phyloP scores from a whole-genome alignment of 2,113 vertebrate genomes.

The Penelope pileata region DNA sequence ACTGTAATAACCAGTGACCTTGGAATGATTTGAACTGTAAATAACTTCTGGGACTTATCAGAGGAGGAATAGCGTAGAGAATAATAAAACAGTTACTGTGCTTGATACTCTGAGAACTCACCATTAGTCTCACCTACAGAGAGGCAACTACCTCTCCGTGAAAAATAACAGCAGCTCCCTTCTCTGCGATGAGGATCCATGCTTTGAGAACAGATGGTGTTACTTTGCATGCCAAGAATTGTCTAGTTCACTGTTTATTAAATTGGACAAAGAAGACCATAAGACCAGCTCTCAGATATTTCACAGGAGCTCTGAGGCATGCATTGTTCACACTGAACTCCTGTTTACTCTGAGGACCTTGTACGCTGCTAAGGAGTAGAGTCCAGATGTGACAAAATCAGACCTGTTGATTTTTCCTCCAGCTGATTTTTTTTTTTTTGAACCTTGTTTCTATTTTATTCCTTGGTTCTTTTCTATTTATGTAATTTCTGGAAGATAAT shows the following conservation, averaged over 20 bases:
- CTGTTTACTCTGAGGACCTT: neutral
- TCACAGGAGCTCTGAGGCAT: accelerated
- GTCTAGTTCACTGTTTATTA: conserved; percentile 22
- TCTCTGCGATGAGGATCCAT: conserved; percentile 25
- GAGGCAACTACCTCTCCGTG: conserved; percentile 18
- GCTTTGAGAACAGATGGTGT: conserved; percentile 56
- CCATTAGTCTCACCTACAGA: conserved; percentile 50
- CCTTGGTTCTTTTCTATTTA: neutral
- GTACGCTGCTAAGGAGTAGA: neutral
- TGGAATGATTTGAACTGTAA: conserved; percentile 55
- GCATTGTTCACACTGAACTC: neutral
- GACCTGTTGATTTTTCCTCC: neutral
- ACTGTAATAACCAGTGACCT: conserved; percentile 6
- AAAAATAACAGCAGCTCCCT: conserved; percentile 42
- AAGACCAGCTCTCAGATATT: neutral
- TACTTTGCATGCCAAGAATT: conserved; percentile 32
- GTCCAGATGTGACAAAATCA: neutral
- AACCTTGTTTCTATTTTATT: neutral
- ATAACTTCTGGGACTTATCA: conserved; percentile 55
- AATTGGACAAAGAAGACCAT: conserved; percentile 2
- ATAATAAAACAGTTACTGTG: conserved; percentile 57
- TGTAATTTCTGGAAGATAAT: neutral
- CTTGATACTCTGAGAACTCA: conserved; percentile 41
- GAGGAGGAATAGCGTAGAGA: conserved; percentile 55
- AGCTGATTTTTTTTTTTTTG: neutral